phyloP scores from a whole-genome alignment of 1,140 invertebrate genomes.

The Nasonia longicornis region DNA sequence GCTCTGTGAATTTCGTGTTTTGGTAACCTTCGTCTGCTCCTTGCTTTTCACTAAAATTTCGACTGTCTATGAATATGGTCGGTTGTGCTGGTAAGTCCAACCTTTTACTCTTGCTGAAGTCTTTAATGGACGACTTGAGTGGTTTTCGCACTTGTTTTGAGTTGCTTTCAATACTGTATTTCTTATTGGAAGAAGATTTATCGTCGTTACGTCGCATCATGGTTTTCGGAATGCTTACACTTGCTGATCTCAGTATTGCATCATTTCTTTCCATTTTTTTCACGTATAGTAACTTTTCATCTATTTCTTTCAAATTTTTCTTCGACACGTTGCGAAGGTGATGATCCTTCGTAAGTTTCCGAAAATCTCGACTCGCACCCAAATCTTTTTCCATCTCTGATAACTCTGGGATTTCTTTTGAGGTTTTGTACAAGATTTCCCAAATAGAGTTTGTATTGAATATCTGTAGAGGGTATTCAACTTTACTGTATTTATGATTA shows the following conservation, averaged over 20 bases:
- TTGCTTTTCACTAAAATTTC: neutral
- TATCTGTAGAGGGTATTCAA: conserved; percentile 48
- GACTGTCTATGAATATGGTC: neutral
- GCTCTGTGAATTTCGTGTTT: neutral
- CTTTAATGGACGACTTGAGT: neutral
- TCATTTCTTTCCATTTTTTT: neutral
- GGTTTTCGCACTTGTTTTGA: neutral
- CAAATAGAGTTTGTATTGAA: conserved; percentile 58
- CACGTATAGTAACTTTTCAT: neutral
- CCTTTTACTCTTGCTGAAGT: neutral
- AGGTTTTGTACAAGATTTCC: conserved; percentile 57
- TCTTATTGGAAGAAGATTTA: neutral
- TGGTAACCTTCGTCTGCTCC: neutral
- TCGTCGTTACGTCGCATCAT: neutral
- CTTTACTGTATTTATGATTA: neutral
- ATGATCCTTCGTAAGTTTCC: conserved; percentile 25
- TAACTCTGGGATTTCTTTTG: conserved; percentile 29
- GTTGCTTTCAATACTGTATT: neutral
- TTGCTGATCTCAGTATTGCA: neutral
- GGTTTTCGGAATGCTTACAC: neutral
- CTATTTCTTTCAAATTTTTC: neutral
- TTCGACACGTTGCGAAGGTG: neutral
- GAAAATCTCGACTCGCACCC: neutral
- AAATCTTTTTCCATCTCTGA: conserved; percentile 34
- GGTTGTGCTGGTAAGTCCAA: neutral